Evolutionary conservation across 2,888 invertebrate species (phyloP).

Genomic region (Drosophila hamatofila): DNA sequence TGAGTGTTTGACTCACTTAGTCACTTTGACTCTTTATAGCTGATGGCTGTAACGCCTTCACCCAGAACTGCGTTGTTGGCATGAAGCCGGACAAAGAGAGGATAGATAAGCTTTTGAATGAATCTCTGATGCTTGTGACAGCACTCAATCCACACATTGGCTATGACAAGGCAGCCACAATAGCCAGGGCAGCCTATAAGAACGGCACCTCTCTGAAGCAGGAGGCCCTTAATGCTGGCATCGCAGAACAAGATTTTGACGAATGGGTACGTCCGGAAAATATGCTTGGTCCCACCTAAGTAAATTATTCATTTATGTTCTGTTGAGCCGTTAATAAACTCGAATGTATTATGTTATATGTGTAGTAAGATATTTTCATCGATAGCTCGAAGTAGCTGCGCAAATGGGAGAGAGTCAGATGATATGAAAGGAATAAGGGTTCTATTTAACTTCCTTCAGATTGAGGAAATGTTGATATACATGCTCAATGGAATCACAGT

Average conservation of each 20-base stretch:
- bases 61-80: slow-evolving; percentile 93
- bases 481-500: too few relatives aligned
- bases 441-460: neutral
- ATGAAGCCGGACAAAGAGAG: slow-evolving; percentile 90
- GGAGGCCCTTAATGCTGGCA: slow-evolving; percentile 92
- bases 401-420: too few relatives aligned
- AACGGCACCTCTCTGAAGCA: slow-evolving; percentile 94
- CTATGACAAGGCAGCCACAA: slow-evolving; percentile 96
- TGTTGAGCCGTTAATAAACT: slow-evolving; percentile 2
- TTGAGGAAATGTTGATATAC: neutral
- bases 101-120: slow-evolving; percentile 92
- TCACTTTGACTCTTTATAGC: slow-evolving; percentile 84
- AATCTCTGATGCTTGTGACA: slow-evolving; percentile 98
- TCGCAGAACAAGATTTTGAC: slow-evolving; percentile 92
- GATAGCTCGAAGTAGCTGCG: too few relatives aligned
- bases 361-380: too few relatives aligned
- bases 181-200: slow-evolving; percentile 98
- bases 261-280: slow-evolving; percentile 95
- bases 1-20: neutral
- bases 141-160: slow-evolving; percentile 98
- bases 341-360: neutral
- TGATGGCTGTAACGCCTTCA: slow-evolving; percentile 92
- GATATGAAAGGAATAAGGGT: neutral
- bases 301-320: neutral
- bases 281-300: slow-evolving; percentile 93